Evolutionary conservation across 2,888 invertebrate genomes (phyloP).

Genomic region (Mesorhabditis belari): DNA sequence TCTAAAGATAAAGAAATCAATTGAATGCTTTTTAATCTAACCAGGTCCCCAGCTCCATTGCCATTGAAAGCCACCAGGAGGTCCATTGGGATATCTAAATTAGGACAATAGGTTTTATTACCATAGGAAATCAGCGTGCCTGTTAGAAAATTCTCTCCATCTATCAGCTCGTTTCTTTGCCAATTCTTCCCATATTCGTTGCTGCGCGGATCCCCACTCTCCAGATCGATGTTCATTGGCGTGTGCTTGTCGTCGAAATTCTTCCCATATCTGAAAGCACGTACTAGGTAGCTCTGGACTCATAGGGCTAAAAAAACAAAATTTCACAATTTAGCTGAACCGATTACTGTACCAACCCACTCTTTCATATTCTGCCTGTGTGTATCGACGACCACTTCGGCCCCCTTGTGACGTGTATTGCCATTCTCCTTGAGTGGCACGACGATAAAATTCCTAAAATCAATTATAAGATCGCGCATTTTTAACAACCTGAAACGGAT

Average conservation of each 20-base stretch:
- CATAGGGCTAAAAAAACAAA: constrained; percentile 6
- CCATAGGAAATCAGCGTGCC: neutral
- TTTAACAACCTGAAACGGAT: neutral
- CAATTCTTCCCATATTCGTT: neutral
- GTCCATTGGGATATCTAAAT: constrained; percentile 1
- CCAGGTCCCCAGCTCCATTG: neutral
- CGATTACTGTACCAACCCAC: constrained; percentile 5
- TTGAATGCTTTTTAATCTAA: too few relatives aligned
- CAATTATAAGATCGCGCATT: neutral
- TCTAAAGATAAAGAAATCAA: neutral
- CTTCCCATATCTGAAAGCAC: constrained; percentile 4
- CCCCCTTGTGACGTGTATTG: neutral
- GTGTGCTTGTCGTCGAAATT: neutral
- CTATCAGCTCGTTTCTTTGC: neutral
- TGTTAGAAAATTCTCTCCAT: neutral
- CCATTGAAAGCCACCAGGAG: constrained; percentile 1
- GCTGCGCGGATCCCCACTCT: neutral
- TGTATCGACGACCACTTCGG: neutral
- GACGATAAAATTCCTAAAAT: neutral
- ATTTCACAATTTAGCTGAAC: constrained; percentile 7
- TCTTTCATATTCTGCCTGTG: neutral
- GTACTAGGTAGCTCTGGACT: too few relatives aligned
- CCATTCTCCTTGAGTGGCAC: neutral
- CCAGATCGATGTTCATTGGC: neutral
- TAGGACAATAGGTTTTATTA: neutral